phyloP scores from a whole-genome alignment of 2,888 invertebrate genomes.

The Venustoraphidia nigricollis region DNA sequence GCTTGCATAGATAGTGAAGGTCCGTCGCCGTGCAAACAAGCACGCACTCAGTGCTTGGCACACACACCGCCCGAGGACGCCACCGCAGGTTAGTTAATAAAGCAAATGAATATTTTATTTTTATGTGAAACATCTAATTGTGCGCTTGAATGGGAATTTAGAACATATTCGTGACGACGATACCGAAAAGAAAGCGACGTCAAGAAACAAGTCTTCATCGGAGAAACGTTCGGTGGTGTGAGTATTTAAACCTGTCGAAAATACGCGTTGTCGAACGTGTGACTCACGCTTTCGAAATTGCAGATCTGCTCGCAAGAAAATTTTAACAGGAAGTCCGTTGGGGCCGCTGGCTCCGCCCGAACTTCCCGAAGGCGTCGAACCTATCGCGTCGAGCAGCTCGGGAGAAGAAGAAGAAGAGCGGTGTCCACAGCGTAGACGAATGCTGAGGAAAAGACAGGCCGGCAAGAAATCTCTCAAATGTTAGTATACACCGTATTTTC shows the following conservation, averaged over 20 bases:
- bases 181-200: not conserved
- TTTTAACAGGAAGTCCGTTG: slow-evolving; percentile 30
- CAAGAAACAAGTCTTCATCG: not conserved
- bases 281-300: not conserved
- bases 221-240: too few relatives aligned
- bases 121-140: too few relatives aligned
- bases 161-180: too few relatives aligned
- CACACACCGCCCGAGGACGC: slow-evolving; percentile 16
- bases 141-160: too few relatives aligned
- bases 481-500: not conserved
- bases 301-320: slow-evolving; percentile 32
- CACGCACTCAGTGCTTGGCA: slow-evolving; percentile 19
- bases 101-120: not conserved
- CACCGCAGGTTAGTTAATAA: slow-evolving; percentile 18
- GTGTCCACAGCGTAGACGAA: slow-evolving; percentile 31
- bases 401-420: slow-evolving; percentile 22
- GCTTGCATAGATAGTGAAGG: slow-evolving; percentile 26
- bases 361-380: slow-evolving; percentile 33
- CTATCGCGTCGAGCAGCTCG: slow-evolving; percentile 31
- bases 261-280: too few relatives aligned
- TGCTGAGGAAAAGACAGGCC: slow-evolving; percentile 48
- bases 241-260: too few relatives aligned
- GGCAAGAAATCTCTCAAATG: slow-evolving; percentile 22
- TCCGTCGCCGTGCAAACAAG: slow-evolving; percentile 36
- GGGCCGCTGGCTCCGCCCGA: slow-evolving; percentile 27